These are phyloP conservation scores for Enteromius argenteus DNA, from an alignment of 2,797 vertebrate species.

Conservation along the genomic window DNA sequence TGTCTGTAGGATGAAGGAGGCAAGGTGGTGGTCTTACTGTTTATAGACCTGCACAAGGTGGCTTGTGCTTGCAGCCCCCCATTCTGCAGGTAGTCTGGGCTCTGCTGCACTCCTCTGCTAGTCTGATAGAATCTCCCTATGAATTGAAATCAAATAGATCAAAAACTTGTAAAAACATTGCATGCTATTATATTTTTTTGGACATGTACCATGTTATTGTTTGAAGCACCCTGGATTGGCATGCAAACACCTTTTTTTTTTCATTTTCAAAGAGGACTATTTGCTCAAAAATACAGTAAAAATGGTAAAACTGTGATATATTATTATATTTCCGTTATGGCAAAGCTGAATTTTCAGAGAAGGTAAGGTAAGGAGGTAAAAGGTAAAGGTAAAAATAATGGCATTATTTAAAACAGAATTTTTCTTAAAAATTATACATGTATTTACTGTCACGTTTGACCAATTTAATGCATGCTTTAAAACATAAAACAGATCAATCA, in stretches of 20 bases:
- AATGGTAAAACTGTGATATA: neutral
- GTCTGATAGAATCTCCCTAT: conserved; percentile 77
- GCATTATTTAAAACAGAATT: too few species aligned
- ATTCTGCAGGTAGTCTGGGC: conserved; percentile 59
- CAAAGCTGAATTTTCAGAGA: neutral
- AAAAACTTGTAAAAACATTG: neutral
- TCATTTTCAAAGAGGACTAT: neutral
- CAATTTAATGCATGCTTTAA: neutral
- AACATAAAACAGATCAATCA: neutral
- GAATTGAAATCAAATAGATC: neutral
- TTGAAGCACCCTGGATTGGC: neutral
- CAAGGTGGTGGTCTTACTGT: conserved; percentile 62
- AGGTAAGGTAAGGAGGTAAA: neutral
- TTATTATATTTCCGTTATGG: neutral
- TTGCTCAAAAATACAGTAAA: neutral
- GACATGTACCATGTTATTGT: neutral
- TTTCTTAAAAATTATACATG: too few species aligned
- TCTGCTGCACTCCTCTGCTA: conserved; percentile 66
- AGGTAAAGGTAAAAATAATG: too few species aligned
- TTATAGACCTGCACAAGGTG: conserved; percentile 71
- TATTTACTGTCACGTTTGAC: too few species aligned
- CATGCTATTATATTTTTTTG: neutral
- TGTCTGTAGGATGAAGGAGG: conserved; percentile 76
- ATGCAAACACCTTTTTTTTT: neutral
- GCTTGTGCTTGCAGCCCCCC: conserved; percentile 74